Evolutionary conservation across 1,140 invertebrate species (phyloP), one percentile per base, ranked within the genome.

Genomic region (Drosophila simulans): DNA sequence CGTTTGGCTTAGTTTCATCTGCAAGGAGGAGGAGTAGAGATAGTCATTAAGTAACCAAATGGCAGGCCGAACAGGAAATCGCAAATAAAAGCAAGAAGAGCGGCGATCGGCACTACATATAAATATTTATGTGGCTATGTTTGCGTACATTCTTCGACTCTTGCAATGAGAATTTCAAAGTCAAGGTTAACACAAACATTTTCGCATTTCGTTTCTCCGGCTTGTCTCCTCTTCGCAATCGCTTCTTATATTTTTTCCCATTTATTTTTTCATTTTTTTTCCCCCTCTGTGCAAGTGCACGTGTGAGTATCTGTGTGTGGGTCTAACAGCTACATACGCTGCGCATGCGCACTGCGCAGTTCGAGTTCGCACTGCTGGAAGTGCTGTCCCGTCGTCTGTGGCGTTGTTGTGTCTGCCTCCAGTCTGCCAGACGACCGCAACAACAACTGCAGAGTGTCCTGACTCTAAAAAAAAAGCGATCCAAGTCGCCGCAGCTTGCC

Each of bases 91-190:
- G n/a, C 27, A 57, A 40, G 20, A 35, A 43, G n/a, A 45, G 17
- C 25, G 0, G 27, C 20, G 15, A 11, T 4, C 20, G 13, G 5
- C 34, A 17, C 40, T 45, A 64, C 43, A 56, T 62, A 35, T 13
- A 56, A 37, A 22, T 45, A 56, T 51, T 10, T 49, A 25, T 62
- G 17, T 66, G 7, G 65, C 15, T 39, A 17, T 43, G 52, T 58
- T 20, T 49, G 31, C 56, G 56, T 76, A 70, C 62, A 80, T 85
- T 54, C 68, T 69, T 66, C n/a, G 25, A 31, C n/a, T 63, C 60
- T 77, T 80, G 81, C 82, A 86, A 86, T 88, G 59, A 83, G 82
- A 80, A 89, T 88, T 88, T 89, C 72, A 77, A 83, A 88, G 84
- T 89, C 84, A 88, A 88, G 84, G 84, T 80, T 82, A 88, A 70